Base-by-base conservation (phyloP, 2,888 invertebrate species). In the Myopa tessellatipennis region DNA sequence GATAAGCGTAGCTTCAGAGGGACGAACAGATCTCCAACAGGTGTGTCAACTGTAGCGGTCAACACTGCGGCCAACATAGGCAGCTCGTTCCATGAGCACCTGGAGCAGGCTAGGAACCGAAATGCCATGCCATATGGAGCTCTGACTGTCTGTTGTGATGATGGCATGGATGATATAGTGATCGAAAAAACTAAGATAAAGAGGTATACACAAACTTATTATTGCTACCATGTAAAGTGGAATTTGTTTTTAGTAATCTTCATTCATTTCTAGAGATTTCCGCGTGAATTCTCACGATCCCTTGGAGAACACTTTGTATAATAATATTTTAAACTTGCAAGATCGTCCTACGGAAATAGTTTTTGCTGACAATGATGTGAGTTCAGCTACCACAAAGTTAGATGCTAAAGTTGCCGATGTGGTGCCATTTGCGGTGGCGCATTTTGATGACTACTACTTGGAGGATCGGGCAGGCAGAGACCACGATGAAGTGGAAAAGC, bases 391-490 rank as follows among this genome's bases (percentile, higher is more conserved):
- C 14, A 34, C 34, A 5, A 36, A 52, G 26, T 14, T 52, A 1
- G 69, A n/a, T 50, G 50, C 12, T 18, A 69, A 63, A 12, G 16
- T 16, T 10, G 52, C 8, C 40, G 50, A 18, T 7, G 14, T n/a
- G 4, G 16, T 40, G 52, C 50, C 73, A 63, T 63, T 73, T 63
- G 26, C 61, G 0, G 40, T 38, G 0, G 34, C 78, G 16, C 65
- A 80, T 55, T 85, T 85, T 78, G 83, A 82, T 72, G 84, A 79
- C 1, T 80, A 79, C 1, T 80, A 85, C 79, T 86, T 85, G 26
- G 83, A 85, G 72, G 86, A 87, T 78, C 73, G 85, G 68, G 74
- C 86, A 8, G 2, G 6, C 79, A 4, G 82, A 83, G 4, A 76
- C 68, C 14, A 34, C 61, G 1, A 81, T 55, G 8, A 45, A 68